These are phyloP conservation scores for Cosmopolites sordidus DNA, from an alignment of 2,888 invertebrate species.

Conservation along the genomic window DNA sequence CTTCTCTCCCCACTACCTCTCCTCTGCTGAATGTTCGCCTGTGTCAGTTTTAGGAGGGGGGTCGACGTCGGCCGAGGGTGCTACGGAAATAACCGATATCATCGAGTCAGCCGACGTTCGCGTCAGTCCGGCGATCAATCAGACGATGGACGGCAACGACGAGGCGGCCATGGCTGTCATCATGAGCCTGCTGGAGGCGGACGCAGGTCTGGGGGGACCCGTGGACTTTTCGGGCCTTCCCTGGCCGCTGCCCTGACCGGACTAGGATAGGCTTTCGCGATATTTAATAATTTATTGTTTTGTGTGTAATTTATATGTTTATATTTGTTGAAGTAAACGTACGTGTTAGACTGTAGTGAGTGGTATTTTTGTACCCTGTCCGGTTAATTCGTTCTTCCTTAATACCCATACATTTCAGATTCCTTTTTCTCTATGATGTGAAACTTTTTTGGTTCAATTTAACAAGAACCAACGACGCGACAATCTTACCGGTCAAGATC, in stretches of 20 bases:
- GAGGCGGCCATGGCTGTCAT: conserved; percentile 91
- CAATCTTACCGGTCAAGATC: no score
- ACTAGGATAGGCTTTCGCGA: neutral
- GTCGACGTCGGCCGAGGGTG: conserved; percentile 48
- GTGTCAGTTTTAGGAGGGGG: conserved; percentile 36
- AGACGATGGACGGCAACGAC: conserved; percentile 68
- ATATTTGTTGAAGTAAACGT: neutral
- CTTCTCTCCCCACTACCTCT: no score
- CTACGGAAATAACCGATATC: neutral
- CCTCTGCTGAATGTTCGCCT: no score
- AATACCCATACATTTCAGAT: no score
- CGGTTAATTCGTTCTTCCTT: no score
- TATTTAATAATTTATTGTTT: neutral
- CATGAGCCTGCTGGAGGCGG: conserved; percentile 85
- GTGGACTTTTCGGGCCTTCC: conserved; percentile 82
- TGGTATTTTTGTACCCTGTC: no score
- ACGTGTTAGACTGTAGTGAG: neutral
- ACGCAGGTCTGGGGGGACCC: conserved; percentile 82
- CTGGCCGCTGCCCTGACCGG: conserved; percentile 70
- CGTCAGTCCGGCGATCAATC: neutral
- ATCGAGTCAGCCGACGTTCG: neutral
- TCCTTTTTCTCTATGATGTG: no score
- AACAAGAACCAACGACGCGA: no score
- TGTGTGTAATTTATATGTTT: neutral
- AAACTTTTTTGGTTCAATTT: no score